These are phyloP conservation scores for Drosophila nigromelanica DNA, from an alignment of 1,140 invertebrate species.

Conservation along the genomic window DNA sequence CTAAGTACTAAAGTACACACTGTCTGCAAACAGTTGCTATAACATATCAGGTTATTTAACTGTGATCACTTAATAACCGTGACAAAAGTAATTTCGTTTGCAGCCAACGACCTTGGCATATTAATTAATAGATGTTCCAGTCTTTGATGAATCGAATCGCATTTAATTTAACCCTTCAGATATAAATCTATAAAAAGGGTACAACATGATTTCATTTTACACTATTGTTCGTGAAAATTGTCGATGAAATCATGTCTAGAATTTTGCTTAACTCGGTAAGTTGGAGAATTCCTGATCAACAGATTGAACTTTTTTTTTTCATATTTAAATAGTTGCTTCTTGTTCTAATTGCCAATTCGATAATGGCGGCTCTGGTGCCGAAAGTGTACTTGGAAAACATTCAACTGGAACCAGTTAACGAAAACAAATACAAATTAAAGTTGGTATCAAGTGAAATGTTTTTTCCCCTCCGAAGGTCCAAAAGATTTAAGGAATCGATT, in stretches of 20 bases:
- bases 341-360: not conserved
- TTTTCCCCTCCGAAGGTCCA: not conserved
- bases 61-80: conserved; percentile 39
- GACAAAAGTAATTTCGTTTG: conserved; percentile 43
- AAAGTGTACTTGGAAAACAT: not conserved
- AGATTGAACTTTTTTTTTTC: not conserved
- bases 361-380: not conserved
- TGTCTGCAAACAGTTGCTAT: not conserved
- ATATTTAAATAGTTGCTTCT: not conserved
- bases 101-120: conserved; percentile 19
- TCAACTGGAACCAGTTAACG: not conserved
- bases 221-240: not conserved
- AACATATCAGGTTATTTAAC: not conserved
- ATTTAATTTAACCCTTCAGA: not conserved
- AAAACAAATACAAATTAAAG: conserved; percentile 2
- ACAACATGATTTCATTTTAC: not conserved
- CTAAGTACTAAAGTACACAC: too few species aligned
- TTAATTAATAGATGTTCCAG: not conserved
- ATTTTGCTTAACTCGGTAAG: conserved; percentile 1
- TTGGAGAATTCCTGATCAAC: not conserved
- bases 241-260: not conserved
- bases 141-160: not conserved
- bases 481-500: not conserved
- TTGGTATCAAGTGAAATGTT: not conserved
- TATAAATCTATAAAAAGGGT: conserved; percentile 8